These are phyloP conservation scores for Coptodon bakossiorum DNA, from an alignment of 2,113 vertebrate species.

Conservation along the genomic window DNA sequence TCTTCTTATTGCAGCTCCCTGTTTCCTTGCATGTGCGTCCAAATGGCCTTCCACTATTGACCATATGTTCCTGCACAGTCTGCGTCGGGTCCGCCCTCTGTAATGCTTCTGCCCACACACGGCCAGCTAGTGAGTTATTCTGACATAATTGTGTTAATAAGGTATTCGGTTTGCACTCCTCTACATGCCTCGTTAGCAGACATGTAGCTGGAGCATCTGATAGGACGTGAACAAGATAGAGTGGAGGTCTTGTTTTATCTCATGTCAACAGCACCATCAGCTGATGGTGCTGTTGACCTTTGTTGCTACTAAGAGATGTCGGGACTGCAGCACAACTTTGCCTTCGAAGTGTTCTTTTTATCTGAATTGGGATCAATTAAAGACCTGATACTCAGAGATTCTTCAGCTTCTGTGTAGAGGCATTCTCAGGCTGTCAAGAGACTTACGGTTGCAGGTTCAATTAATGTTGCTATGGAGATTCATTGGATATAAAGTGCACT, in stretches of 20 bases:
- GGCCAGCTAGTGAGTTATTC: neutral
- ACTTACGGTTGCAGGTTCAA: neutral
- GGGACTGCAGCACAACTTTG: neutral
- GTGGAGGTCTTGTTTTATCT: neutral
- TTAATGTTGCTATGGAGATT: neutral
- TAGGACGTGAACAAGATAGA: neutral
- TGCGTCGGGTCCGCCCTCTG: neutral
- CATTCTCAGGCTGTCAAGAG: neutral
- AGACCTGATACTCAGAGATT: neutral
- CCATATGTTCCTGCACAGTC: neutral
- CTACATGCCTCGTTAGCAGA: neutral
- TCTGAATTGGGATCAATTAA: neutral
- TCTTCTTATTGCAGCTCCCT: neutral
- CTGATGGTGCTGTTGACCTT: neutral
- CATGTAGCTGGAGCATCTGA: neutral
- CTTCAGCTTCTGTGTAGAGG: neutral
- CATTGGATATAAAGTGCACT: neutral
- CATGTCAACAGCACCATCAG: neutral
- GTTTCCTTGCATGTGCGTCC: neutral
- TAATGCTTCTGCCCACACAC: neutral
- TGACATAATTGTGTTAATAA: neutral
- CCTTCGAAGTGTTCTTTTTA: neutral
- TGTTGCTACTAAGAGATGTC: neutral
- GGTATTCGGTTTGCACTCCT: neutral
- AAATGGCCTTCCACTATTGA: neutral